Percentiles rank a stretch among this genome's conserved stretches.
These are phyloP conservation scores for Colaptes auratus DNA, from an alignment of 2,113 vertebrate species.

Conservation along the genomic window DNA sequence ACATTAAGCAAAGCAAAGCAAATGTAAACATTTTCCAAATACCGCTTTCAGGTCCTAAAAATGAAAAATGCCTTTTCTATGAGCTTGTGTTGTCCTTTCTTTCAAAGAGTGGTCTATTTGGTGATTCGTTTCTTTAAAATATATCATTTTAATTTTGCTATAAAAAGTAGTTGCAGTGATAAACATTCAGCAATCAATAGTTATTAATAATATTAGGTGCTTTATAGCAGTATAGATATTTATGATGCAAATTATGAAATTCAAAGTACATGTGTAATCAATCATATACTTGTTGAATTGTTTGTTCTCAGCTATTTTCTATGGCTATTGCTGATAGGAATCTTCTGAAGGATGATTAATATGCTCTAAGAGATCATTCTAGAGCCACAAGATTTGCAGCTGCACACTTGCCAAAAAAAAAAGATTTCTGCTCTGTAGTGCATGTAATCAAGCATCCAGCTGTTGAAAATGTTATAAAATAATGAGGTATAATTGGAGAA, in stretches of 20 bases:
- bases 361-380: slow-evolving; percentile 5
- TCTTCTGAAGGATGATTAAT: slow-evolving; percentile 46
- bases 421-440: slow-evolving; percentile 42
- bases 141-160: background rate
- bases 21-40: background rate
- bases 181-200: background rate
- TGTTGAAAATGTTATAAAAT: slow-evolving; percentile 61
- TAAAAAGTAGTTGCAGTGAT: background rate
- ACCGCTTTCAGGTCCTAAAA: background rate
- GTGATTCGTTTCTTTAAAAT: background rate
- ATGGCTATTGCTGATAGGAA: background rate
- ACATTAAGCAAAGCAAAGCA: background rate
- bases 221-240: background rate
- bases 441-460: slow-evolving; percentile 65
- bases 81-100: background rate
- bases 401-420: slow-evolving; percentile 44
- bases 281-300: slow-evolving; percentile 11
- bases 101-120: background rate
- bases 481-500: slow-evolving; percentile 56
- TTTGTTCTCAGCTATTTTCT: slow-evolving; percentile 10
- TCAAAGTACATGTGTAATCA: background rate
- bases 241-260: slow-evolving; percentile 5
- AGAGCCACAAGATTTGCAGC: slow-evolving; percentile 54
- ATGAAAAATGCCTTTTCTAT: background rate
- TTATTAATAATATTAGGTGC: background rate